A percentile compares a stretch with the other conserved stretches of the same genome.
Conservation (phyloP, 2,113 vertebrate genomes). For the Zosterops pallidus region DNA sequence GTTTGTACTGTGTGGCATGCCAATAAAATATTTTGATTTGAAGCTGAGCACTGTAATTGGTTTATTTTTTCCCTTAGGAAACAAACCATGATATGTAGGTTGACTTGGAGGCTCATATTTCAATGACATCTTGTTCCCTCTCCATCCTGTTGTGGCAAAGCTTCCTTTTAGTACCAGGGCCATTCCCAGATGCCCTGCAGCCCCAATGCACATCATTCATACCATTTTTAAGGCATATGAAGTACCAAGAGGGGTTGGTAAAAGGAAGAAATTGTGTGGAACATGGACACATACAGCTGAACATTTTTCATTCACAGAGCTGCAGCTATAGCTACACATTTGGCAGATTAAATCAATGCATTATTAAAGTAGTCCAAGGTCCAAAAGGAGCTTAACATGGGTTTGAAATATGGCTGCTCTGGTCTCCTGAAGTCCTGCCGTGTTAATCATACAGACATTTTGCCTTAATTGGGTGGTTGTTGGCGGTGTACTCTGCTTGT, state of each 20-base stretch:
- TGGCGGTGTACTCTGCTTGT: background rate
- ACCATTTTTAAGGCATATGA: background rate
- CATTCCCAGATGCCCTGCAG: background rate
- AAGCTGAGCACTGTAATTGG: background rate
- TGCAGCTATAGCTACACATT: background rate
- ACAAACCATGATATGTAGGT: background rate
- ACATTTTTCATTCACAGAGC: background rate
- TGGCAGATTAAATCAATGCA: background rate
- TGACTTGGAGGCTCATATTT: background rate
- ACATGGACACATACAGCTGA: background rate
- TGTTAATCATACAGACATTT: background rate
- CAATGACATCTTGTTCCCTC: background rate
- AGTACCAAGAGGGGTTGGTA: background rate
- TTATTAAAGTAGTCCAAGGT: background rate
- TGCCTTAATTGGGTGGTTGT: background rate
- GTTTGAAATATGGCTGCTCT: background rate
- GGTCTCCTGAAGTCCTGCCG: background rate
- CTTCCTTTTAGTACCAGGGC: background rate
- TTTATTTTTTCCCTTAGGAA: background rate
- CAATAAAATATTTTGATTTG: conserved; percentile 50
- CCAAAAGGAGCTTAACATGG: background rate
- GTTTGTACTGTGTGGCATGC: background rate
- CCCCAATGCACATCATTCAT: fast-evolving
- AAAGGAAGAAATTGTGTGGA: background rate
- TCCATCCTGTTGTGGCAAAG: background rate